Evolutionary conservation across 2,113 vertebrate species (phyloP), one percentile per base, ranked within the genome.

Genomic region (Hiodon tergisus): DNA sequence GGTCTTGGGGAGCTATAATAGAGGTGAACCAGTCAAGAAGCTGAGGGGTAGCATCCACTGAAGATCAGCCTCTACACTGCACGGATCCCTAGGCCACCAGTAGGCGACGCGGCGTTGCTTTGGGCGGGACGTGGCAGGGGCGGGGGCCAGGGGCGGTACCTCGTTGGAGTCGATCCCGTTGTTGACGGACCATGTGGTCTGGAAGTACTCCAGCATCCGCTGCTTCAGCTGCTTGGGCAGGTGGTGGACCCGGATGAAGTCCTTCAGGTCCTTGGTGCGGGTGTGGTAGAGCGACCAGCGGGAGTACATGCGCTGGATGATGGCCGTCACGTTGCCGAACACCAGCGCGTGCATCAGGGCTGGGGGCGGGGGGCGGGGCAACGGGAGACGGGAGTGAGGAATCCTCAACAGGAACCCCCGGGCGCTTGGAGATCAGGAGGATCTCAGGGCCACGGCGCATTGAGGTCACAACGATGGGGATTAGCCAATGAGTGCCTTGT

Each of bases 161-260:
- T 98, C 96, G 8, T 98, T 96, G 73, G 94, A 95, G 89, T 99
- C 97, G 74, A 99, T 99, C 84, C 97, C 97, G 9, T 98, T 98
- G 91, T 99, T 99, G 89, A 99, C 96, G 17, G 96, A 98, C 97
- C 97, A 99, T 0, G 96, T 99, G 60, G 97, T 99, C 87, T 99
- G 97, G 86, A 98, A 99, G 88, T 99, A 99, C 81, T 99, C 97
- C 60, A 99, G 86, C 97, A 99, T 98, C 82, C 97, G 93, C 86
- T 99, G 97, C 85, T 98, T 99, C 66, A 99, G 91, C 83, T 91
- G 94, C 83, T 97, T 95, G n/a, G 96, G 96, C 75, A 99, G 89
- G 77, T 95, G 96, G 84, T 99, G 97, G 74, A 98, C 95, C 5
- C 96, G 91, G 81, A 98, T 98, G 80, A 98, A 99, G 84, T 99